Evolutionary conservation across 1,140 invertebrate species (phyloP).

Genomic region (Brachystomella parvula): DNA sequence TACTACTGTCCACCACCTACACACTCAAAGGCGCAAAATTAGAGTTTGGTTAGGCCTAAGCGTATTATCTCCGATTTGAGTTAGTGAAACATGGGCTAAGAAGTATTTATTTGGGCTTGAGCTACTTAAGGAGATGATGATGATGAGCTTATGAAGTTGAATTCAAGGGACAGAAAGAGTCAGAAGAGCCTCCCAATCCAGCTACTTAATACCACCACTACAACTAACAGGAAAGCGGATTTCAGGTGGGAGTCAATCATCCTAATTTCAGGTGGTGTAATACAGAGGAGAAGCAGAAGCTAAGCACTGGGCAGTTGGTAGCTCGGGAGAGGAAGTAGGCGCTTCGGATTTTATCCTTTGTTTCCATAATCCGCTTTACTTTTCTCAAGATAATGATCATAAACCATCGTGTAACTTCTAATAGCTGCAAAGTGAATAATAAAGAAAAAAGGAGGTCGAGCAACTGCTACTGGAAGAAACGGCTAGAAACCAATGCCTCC

Average conservation of each 20-base stretch:
- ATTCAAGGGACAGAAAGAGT: too few relatives aligned
- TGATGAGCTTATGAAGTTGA: neutral
- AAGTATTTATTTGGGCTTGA: conserved; percentile 8
- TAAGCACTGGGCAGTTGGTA: neutral
- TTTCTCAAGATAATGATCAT: conserved; percentile 15
- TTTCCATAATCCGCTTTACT: conserved; percentile 27
- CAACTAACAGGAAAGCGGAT: neutral
- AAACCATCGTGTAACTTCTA: conserved; percentile 5
- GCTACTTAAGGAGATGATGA: too few relatives aligned
- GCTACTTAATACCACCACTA: too few relatives aligned
- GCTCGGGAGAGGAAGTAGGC: neutral
- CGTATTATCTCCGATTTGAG: conserved; percentile 3
- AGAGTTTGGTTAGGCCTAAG: neutral
- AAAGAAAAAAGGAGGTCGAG: conserved; percentile 10
- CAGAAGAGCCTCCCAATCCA: too few relatives aligned
- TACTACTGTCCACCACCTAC: too few relatives aligned
- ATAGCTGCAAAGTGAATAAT: conserved; percentile 2
- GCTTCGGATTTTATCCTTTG: conserved; percentile 17
- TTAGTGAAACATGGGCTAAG: conserved; percentile 2
- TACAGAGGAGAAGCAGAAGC: neutral
- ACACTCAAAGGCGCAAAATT: neutral
- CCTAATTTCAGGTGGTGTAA: neutral
- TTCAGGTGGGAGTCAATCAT: neutral
- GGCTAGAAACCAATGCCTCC: conserved; percentile 12
- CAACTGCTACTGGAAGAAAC: neutral